Evolutionary conservation across 2,113 vertebrate genomes (phyloP), one percentile per base, ranked within the genome.

Genomic region (Lamprotornis superbus): DNA sequence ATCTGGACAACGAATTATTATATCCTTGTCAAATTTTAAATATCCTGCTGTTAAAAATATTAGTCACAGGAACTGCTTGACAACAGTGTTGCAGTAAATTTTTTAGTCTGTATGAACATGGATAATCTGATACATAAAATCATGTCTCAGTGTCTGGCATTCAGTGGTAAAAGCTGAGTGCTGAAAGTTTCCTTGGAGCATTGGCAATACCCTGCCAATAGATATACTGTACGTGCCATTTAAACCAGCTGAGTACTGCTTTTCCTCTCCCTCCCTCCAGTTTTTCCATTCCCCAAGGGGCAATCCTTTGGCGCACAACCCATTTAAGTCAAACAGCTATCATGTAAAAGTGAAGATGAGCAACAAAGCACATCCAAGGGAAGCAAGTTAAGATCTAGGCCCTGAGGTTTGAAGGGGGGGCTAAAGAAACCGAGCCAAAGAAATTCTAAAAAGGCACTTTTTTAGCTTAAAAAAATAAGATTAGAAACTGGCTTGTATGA

Each of bases 401-500:
- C 87, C 89, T 9, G n/a, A 97, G 92, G 85, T 94, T 96, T 23
- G 53, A 20, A 68, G 49, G 93, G 42, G 61, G 89, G 49, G 95
- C 82, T 93, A 97, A 97, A 97, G 94, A 97, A 97, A 97, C 78
- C 4, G 92, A 98, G 94, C 96, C 95, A 98, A 98, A 98, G 98
- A 97, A 96, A 97, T 97, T 98, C 91, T 98, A 96, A 97, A 98
- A 98, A 98, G 96, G 57, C 77, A 97, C 79, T 96, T 95, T 97
- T 96, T 81, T 96, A 93, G 83, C 82, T 97, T 95, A 96, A 96
- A 97, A 97, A 98, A 97, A 97, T 97, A 98, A 98, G 98, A 98
- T 98, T 98, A 98, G 97, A 98, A 97, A 97, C 97, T 94, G 90
- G 88, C 97, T 98, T 98, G 96, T 96, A 97, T 97, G 94, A 98